A percentile compares a stretch with the other conserved stretches of the same genome.
These are phyloP conservation scores for Trematomus loennbergii DNA, from an alignment of 2,113 vertebrate genomes.

Conservation along the genomic window DNA sequence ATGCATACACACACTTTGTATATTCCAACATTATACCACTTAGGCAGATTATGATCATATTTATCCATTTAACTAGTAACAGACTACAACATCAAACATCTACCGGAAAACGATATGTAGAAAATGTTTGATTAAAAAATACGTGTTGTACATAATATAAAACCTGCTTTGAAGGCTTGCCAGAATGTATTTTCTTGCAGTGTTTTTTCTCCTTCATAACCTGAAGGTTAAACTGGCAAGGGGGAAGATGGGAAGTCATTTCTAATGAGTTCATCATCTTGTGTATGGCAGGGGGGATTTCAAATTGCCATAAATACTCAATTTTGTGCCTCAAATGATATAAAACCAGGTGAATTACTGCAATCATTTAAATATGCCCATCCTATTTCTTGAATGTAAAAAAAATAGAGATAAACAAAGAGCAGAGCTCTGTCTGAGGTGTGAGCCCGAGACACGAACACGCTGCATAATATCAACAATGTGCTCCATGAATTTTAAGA, in stretches of 20 bases:
- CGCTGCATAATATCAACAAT: constrained; percentile 27
- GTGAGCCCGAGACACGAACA: constrained; percentile 6
- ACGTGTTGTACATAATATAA: not conserved
- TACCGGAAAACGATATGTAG: not conserved
- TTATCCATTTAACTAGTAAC: constrained; percentile 5
- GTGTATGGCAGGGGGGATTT: constrained; percentile 34
- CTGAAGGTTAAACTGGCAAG: constrained; percentile 44
- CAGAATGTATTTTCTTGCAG: not conserved
- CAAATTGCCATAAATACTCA: constrained; percentile 54
- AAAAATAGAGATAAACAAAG: constrained; percentile 17
- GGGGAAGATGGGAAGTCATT: constrained; percentile 30
- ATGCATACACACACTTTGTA: too few species aligned
- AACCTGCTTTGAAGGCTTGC: constrained; percentile 20
- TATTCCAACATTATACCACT: constrained; percentile 1
- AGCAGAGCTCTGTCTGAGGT: constrained; percentile 16
- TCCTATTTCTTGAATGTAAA: constrained; percentile 27
- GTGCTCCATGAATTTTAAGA: constrained; percentile 26
- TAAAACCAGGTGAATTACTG: constrained; percentile 21
- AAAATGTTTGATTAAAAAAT: constrained; percentile 22
- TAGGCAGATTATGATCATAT: constrained; percentile 7
- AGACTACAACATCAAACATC: not conserved
- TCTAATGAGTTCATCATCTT: constrained; percentile 67
- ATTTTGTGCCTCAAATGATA: constrained; percentile 56
- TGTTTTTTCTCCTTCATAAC: constrained; percentile 20
- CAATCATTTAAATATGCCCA: constrained; percentile 41